Percentiles rank a stretch among this genome's conserved stretches.
Evolutionary conservation across 2,888 invertebrate genomes (phyloP).

Genomic region (Amorpha juglandis): DNA sequence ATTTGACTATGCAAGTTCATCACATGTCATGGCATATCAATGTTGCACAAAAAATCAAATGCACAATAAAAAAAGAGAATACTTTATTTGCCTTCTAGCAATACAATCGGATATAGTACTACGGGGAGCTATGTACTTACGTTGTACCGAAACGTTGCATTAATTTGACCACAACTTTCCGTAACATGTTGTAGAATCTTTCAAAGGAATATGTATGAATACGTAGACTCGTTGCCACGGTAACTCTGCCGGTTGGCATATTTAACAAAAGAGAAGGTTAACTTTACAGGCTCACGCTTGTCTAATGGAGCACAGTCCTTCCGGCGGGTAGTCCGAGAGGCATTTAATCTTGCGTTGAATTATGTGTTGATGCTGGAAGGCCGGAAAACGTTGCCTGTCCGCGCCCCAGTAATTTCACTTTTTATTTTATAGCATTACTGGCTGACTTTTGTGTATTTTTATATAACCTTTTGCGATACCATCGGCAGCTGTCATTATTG

Average conservation of each 20-base stretch:
- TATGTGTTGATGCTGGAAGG: conserved; percentile 78
- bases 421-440: conserved; percentile 57
- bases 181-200: too few species aligned
- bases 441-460: conserved; percentile 4
- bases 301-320: conserved; percentile 74
- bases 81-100: too few species aligned
- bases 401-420: conserved; percentile 71
- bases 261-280: conserved; percentile 54
- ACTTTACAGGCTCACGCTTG: conserved; percentile 59
- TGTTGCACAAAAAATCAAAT: too few species aligned
- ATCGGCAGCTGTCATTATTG: conserved; percentile 8
- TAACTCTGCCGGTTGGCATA: conserved; percentile 34
- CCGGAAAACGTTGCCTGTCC: conserved; percentile 72
- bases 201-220: conserved; percentile 15
- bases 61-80: too few species aligned
- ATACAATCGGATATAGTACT: too few species aligned
- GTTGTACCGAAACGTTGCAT: too few species aligned
- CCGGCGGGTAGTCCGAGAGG: conserved; percentile 74
- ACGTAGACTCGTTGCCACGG: not conserved
- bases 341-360: conserved; percentile 80
- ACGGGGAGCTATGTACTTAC: too few species aligned
- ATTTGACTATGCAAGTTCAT: too few species aligned
- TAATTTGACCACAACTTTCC: too few species aligned
- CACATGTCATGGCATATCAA: too few species aligned
- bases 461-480: not conserved